A percentile compares a stretch with the other conserved stretches of the same genome.
phyloP scores from a whole-genome alignment of 2,113 vertebrate genomes.

The Oriolus oriolus region DNA sequence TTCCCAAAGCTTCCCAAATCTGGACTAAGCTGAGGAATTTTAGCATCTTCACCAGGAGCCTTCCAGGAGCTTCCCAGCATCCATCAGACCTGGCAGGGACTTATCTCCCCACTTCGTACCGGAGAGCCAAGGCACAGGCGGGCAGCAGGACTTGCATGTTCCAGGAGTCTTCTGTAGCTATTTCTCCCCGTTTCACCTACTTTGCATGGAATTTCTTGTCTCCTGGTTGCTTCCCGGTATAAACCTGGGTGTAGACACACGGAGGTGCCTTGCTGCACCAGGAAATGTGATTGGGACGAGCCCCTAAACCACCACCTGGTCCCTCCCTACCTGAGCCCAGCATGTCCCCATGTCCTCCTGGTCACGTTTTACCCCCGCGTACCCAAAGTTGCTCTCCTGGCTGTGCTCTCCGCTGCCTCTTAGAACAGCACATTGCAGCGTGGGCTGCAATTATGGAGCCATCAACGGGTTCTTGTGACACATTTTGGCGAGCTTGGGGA shows the following conservation, averaged over 20 bases:
- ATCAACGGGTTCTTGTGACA: not conserved
- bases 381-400: not conserved
- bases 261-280: accelerated
- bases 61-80: not conserved
- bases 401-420: not conserved
- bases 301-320: accelerated
- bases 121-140: not conserved
- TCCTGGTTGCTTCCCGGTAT: not conserved
- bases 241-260: accelerated
- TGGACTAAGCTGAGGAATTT: not conserved
- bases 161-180: accelerated
- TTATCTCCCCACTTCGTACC: not conserved
- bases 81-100: not conserved
- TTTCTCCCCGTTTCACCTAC: not conserved
- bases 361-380: accelerated
- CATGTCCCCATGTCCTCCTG: not conserved
- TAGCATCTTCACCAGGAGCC: not conserved
- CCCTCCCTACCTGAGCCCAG: not conserved
- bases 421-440: not conserved
- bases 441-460: not conserved
- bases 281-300: not conserved
- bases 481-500: not conserved
- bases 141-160: not conserved
- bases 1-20: conserved; percentile 4
- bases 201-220: not conserved